phyloP scores from a whole-genome alignment of 1,140 invertebrate genomes.

The Ceratitis capitata region DNA sequence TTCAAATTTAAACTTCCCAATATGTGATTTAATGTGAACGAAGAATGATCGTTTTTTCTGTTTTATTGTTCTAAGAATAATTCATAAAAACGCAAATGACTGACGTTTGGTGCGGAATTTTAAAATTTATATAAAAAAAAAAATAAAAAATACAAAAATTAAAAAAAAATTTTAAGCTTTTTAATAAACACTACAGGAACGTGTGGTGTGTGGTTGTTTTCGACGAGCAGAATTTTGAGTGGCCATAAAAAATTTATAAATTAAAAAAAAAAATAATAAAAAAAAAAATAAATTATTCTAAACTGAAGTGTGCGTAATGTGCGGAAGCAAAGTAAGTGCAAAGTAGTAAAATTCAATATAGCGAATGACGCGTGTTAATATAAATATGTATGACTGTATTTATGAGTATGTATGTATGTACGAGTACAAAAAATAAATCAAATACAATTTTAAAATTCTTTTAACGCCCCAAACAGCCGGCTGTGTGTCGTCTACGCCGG shows the following conservation, averaged over 20 bases:
- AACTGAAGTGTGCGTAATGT: neutral
- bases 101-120: neutral
- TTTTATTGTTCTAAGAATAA: too few relatives aligned
- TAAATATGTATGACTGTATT: neutral
- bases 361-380: neutral
- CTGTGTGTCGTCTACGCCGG: neutral
- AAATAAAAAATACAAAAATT: neutral
- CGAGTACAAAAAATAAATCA: too few relatives aligned
- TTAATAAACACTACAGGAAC: neutral
- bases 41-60: neutral
- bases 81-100: neutral
- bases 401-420: too few relatives aligned
- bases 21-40: neutral
- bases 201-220: neutral
- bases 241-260: neutral
- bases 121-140: neutral
- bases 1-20: neutral
- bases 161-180: neutral
- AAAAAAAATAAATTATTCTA: neutral
- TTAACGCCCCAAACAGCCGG: neutral
- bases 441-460: neutral
- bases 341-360: too few relatives aligned
- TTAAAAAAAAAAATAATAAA: neutral
- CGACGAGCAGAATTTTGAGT: neutral
- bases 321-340: neutral